Evolutionary conservation across 2,113 vertebrate species (phyloP).

Genomic region (Glaucidium brasilianum): DNA sequence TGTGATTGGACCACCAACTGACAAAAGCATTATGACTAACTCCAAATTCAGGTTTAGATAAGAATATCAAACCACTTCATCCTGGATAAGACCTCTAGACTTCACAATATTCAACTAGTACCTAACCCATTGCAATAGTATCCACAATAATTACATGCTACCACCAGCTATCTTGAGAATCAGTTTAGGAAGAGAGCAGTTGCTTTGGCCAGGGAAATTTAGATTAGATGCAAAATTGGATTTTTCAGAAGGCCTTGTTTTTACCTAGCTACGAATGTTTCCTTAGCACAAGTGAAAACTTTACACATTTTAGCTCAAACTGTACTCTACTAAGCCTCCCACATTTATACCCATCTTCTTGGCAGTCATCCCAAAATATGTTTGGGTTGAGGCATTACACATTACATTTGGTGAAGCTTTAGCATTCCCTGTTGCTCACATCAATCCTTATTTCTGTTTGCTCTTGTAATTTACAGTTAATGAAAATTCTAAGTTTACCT

Average conservation of each 20-base stretch:
- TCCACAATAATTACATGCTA: not conserved
- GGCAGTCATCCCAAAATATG: conserved; percentile 66
- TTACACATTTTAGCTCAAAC: conserved; percentile 61
- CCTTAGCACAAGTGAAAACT: conserved; percentile 64
- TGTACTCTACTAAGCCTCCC: conserved; percentile 58
- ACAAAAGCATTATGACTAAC: not conserved
- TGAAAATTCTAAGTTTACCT: conserved; percentile 73
- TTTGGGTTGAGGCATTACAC: conserved; percentile 66
- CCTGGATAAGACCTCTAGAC: not conserved
- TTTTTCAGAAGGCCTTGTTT: conserved; percentile 64
- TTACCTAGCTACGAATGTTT: conserved; percentile 57
- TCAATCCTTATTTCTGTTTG: conserved; percentile 69
- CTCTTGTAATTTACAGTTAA: conserved; percentile 71
- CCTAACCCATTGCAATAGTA: not conserved
- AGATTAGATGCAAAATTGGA: conserved; percentile 55
- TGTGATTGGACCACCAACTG: not conserved
- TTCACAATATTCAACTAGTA: not conserved
- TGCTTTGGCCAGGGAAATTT: conserved; percentile 51
- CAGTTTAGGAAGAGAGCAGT: conserved; percentile 38
- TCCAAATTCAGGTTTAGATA: not conserved
- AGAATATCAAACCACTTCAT: not conserved
- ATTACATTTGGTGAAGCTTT: conserved; percentile 64
- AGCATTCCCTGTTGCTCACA: conserved; percentile 64
- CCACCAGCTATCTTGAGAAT: not conserved
- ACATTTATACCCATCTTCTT: conserved; percentile 56